phyloP scores from a whole-genome alignment of 1,140 invertebrate genomes.

The Dendrolimus punctatus region DNA sequence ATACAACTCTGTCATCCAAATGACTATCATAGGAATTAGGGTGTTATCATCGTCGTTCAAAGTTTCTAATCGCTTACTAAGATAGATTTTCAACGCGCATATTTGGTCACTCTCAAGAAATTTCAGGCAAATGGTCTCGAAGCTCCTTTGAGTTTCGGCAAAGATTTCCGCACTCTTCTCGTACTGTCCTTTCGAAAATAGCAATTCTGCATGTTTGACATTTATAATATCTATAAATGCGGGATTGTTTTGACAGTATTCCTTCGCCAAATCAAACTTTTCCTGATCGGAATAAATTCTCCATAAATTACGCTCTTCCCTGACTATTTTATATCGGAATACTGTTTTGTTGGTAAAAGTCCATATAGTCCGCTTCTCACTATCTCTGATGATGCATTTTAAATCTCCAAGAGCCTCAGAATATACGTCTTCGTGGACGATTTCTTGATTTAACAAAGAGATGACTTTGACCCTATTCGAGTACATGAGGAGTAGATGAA shows the following conservation, averaged over 20 bases:
- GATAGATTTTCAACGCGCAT: conserved; percentile 89
- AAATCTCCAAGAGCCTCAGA: conserved; percentile 86
- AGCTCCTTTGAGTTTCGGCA: conserved; percentile 91
- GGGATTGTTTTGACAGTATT: conserved; percentile 84
- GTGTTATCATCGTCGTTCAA: conserved; percentile 79
- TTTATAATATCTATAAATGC: conserved; percentile 88
- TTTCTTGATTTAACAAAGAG: conserved; percentile 88
- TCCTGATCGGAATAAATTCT: conserved; percentile 90
- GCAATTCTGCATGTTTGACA: conserved; percentile 90
- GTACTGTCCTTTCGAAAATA: conserved; percentile 87
- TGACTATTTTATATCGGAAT: conserved; percentile 88
- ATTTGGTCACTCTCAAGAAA: conserved; percentile 89
- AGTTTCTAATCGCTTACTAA: conserved; percentile 78
- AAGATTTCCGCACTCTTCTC: conserved; percentile 89
- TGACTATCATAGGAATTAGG: conserved; percentile 91
- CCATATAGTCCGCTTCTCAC: conserved; percentile 88
- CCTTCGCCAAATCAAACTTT: conserved; percentile 90
- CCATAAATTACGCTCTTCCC: conserved; percentile 92
- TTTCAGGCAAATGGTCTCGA: conserved; percentile 95
- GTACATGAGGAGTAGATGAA: conserved; percentile 91
- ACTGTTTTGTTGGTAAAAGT: conserved; percentile 87
- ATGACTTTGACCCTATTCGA: conserved; percentile 87
- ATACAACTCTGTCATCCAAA: conserved; percentile 95
- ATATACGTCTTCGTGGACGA: conserved; percentile 91
- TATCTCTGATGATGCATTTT: conserved; percentile 87